Base-by-base conservation (phyloP, 2,113 vertebrate genomes). In the Trinectes maculatus region DNA sequence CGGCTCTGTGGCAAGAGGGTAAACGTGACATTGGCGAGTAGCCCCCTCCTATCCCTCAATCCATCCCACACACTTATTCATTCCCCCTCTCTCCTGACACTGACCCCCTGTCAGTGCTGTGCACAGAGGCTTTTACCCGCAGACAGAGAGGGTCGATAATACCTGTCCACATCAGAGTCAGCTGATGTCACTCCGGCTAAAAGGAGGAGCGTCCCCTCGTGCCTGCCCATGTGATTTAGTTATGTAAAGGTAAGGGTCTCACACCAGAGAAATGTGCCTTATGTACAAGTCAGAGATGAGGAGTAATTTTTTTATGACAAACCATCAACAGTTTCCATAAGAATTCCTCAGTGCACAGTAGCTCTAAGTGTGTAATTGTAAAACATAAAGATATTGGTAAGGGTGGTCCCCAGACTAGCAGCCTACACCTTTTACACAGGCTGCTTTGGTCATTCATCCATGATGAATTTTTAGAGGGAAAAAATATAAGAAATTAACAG, bases 141-240 rank as follows among this genome's bases (percentile, higher is more conserved):
- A 79, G 71, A 79, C 39, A 34, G 49, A 60, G 52, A 22, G 54
- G 81, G 83, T 89, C 74, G 81, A 89, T 89, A 86, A 67, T 66
- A 67, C 69, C 79, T 65, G 61, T 72, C 31, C n/a, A 57, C 74
- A 79, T 77, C 71, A 75, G 55, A 58, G 65, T 11, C 28, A 25
- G 55, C 42, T 40, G 63, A 74, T 65, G 77, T 80, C 76, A 74
- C 68, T 55, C 5, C 0, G 2, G 44, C 31, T 53, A 49, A 52
- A 65, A 74, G 71, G 46, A 72, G 49, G 49, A 70, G 51, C 71
- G 71, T 47, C 58, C 62, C 62, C 57, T 42, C 28, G 51, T 60
- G 74, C 49, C 22, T 36, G 19, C 33, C 8, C 60, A 36, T 64
- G 59, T 62, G 33, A 42, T 10, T 22, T 34, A 25, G 42, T 40